These are phyloP conservation scores for Pteropus alecto DNA, from an alignment of 2,113 vertebrate genomes.

Conservation along the genomic window DNA sequence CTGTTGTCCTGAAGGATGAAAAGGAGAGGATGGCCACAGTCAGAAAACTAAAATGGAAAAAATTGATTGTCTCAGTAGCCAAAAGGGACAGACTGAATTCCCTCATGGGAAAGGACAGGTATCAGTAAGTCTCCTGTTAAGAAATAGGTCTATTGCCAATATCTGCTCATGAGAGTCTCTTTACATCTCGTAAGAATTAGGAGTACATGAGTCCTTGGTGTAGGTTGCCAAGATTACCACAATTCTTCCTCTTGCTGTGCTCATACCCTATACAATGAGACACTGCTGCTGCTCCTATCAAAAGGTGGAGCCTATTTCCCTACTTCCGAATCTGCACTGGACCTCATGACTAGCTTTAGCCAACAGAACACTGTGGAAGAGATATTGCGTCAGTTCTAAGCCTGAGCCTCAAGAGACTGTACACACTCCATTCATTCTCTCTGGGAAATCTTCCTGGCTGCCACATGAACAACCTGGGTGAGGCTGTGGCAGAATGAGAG, in stretches of 20 bases:
- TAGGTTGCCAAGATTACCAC: not conserved
- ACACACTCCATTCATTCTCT: not conserved
- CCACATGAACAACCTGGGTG: not conserved
- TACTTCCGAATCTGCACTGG: not conserved
- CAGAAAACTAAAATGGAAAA: conserved; percentile 15
- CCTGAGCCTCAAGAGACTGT: not conserved
- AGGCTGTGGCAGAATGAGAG: not conserved
- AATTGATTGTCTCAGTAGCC: not conserved
- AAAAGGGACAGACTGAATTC: not conserved
- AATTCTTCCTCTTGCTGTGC: not conserved
- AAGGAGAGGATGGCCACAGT: not conserved
- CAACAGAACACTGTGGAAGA: not conserved
- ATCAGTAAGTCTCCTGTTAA: not conserved
- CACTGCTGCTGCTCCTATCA: accelerated
- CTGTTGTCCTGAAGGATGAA: not conserved
- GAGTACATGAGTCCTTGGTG: not conserved
- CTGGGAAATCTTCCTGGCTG: not conserved
- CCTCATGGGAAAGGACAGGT: not conserved
- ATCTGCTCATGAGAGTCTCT: not conserved
- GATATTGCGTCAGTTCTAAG: not conserved
- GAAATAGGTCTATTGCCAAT: not conserved
- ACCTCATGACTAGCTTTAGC: not conserved
- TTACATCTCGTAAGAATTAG: not conserved
- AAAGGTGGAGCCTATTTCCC: not conserved
- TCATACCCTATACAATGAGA: not conserved